These are phyloP conservation scores for Limnephilus marmoratus DNA, from an alignment of 2,888 invertebrate genomes.

Conservation along the genomic window DNA sequence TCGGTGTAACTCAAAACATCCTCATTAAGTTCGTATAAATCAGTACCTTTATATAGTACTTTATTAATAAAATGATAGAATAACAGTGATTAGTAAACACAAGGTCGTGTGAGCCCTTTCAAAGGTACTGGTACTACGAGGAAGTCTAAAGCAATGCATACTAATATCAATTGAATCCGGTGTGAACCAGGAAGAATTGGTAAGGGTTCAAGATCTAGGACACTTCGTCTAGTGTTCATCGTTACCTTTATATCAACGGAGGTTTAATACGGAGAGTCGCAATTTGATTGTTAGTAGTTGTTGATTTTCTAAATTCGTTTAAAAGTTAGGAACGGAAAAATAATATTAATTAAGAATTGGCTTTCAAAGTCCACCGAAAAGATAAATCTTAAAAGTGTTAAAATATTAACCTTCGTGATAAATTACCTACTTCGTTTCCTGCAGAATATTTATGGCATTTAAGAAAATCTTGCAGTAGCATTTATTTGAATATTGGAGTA, in stretches of 20 bases:
- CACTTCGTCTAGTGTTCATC: not conserved
- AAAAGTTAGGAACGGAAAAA: no score
- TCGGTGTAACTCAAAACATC: not conserved
- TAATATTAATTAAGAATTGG: no score
- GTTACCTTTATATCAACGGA: not conserved
- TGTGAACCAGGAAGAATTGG: constrained; percentile 2
- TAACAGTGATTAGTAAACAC: not conserved
- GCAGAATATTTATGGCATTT: no score
- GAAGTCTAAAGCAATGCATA: constrained; percentile 4
- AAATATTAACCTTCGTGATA: no score
- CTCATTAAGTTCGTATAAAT: not conserved
- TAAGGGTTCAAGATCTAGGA: not conserved
- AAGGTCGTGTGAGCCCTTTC: constrained; percentile 15
- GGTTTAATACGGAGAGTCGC: not conserved
- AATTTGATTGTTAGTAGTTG: not conserved
- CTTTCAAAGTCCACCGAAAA: no score
- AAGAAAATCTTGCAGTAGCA: no score
- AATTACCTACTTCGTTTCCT: no score
- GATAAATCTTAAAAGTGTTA: no score
- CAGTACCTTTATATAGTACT: not conserved
- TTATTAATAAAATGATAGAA: not conserved
- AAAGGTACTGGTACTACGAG: not conserved
- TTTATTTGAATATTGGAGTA: no score
- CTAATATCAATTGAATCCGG: constrained; percentile 11
- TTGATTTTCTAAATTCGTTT: not conserved